Evolutionary conservation across 2,888 invertebrate species (phyloP).

Genomic region (Eupithecia dodoneata): DNA sequence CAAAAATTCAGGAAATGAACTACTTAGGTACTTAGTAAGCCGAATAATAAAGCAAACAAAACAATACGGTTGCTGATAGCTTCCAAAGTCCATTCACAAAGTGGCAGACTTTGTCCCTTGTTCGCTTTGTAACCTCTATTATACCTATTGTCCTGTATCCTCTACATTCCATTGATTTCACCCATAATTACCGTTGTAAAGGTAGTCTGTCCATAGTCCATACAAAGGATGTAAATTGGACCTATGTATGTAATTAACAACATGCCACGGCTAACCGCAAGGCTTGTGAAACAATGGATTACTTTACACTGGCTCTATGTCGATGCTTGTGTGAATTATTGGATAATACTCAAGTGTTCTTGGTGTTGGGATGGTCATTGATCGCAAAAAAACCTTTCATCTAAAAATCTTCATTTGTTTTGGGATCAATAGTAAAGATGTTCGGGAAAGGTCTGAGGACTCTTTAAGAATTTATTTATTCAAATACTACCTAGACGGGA

Average conservation of each 20-base stretch:
- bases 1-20: background rate
- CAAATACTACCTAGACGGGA: no score
- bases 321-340: background rate
- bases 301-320: conserved; percentile 40
- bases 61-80: background rate
- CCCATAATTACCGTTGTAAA: conserved; percentile 3
- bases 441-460: no score
- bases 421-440: no score
- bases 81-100: background rate
- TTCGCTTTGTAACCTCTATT: background rate
- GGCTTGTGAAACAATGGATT: conserved; percentile 49
- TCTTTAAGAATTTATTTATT: no score
- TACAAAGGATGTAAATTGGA: background rate
- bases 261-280: conserved; percentile 44
- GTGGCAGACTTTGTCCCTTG: background rate
- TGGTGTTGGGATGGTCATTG: background rate
- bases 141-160: background rate
- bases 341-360: background rate
- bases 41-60: background rate
- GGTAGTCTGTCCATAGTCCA: conserved; percentile 7
- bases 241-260: conserved; percentile 17
- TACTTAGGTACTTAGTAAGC: background rate
- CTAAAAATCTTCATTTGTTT: no score
- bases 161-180: background rate
- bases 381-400: background rate